These are phyloP conservation scores for Elymnias hypermnestra DNA, from an alignment of 1,140 invertebrate genomes.

Conservation along the genomic window DNA sequence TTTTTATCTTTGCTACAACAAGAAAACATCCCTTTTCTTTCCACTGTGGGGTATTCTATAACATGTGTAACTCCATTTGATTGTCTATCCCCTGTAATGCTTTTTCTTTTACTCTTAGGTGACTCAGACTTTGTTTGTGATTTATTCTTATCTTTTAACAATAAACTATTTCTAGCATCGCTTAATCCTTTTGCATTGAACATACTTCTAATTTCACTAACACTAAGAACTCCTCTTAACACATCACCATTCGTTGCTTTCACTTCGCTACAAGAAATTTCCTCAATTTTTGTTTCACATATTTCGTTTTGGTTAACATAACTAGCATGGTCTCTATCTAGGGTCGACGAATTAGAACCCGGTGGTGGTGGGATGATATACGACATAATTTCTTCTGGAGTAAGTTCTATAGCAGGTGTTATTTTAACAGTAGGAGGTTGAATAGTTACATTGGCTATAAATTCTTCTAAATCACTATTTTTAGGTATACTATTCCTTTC, in stretches of 20 bases:
- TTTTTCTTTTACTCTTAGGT: slow-evolving; percentile 69
- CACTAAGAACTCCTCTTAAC: slow-evolving; percentile 68
- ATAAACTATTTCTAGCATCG: slow-evolving; percentile 70
- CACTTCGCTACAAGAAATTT: slow-evolving; percentile 26
- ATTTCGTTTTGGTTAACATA: slow-evolving; percentile 62
- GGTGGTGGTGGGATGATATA: slow-evolving; percentile 90
- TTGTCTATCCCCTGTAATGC: slow-evolving; percentile 50
- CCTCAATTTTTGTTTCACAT: slow-evolving; percentile 32
- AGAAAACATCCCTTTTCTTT: slow-evolving; percentile 81
- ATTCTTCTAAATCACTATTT: slow-evolving; percentile 80
- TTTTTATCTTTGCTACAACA: slow-evolving; percentile 79
- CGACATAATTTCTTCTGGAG: slow-evolving; percentile 86
- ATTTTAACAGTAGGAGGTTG: slow-evolving; percentile 84
- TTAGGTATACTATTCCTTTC: slow-evolving; percentile 37
- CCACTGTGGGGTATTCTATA: slow-evolving; percentile 81
- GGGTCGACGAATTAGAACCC: slow-evolving; percentile 59
- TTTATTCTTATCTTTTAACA: slow-evolving; percentile 70
- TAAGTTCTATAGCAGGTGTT: slow-evolving; percentile 83
- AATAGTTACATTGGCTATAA: slow-evolving; percentile 88
- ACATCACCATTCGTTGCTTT: slow-evolving; percentile 64
- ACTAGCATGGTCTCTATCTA: slow-evolving; percentile 56
- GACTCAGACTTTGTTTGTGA: slow-evolving; percentile 58
- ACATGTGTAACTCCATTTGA: slow-evolving; percentile 70
- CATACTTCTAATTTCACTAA: slow-evolving; percentile 75
- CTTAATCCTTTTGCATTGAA: slow-evolving; percentile 69